phyloP scores from a whole-genome alignment of 2,888 invertebrate species.

The Fissipunctia ypsillon region DNA sequence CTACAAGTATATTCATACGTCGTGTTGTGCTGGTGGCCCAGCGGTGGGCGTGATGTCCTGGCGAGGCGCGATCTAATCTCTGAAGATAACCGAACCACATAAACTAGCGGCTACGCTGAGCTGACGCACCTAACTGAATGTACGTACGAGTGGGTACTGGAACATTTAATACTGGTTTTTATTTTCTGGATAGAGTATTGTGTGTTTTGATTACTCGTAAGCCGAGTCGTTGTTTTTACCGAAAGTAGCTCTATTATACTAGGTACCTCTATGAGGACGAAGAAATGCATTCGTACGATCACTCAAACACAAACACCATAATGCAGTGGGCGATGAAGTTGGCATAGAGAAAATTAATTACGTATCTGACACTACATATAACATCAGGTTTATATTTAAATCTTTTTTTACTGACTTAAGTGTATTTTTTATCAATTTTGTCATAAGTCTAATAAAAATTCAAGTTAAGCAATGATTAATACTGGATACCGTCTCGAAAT shows the following conservation, averaged over 20 bases:
- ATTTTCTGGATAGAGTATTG: constrained; percentile 29
- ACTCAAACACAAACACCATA: too few species aligned
- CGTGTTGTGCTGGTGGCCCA: constrained; percentile 58
- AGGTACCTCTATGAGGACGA: neutral
- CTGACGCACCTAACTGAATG: constrained; percentile 63
- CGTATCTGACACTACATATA: too few species aligned
- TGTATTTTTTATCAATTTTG: neutral
- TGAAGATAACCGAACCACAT: constrained; percentile 79
- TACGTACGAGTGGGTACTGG: constrained; percentile 44
- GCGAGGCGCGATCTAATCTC: constrained; percentile 82
- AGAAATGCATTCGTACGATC: neutral
- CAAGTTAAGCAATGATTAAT: constrained; percentile 30
- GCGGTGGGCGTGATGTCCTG: constrained; percentile 79
- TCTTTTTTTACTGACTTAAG: neutral
- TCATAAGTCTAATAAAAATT: neutral
- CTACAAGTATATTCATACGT: constrained; percentile 54
- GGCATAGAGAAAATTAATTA: neutral
- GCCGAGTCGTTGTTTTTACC: constrained; percentile 2
- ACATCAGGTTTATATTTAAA: neutral
- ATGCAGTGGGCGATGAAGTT: neutral
- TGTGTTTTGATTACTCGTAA: constrained; percentile 22
- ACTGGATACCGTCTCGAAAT: too few species aligned
- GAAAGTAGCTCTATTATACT: neutral
- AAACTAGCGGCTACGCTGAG: constrained; percentile 78
- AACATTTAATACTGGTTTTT: constrained; percentile 54